Evolutionary conservation across 2,797 vertebrate species (phyloP).

Genomic region (Macropus fuliginosus): DNA sequence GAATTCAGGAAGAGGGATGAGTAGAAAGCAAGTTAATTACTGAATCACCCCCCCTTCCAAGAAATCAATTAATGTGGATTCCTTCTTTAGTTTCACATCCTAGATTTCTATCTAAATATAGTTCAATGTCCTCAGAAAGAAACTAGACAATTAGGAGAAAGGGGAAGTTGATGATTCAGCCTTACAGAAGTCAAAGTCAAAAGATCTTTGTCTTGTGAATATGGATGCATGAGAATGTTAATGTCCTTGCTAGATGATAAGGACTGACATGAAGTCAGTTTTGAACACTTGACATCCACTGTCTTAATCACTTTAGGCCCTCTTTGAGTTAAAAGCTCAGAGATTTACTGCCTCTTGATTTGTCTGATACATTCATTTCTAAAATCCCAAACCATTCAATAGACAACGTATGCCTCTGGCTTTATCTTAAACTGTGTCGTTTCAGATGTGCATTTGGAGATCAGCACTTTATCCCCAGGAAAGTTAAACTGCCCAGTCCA

Average conservation of each 20-base stretch:
- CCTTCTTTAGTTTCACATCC: neutral
- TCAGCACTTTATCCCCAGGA: slow-evolving; percentile 27
- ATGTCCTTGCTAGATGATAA: neutral
- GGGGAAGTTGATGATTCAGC: neutral
- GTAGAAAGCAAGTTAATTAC: neutral
- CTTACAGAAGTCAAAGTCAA: neutral
- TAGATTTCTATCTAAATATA: neutral
- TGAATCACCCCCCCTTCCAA: neutral
- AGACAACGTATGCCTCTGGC: slow-evolving; percentile 76
- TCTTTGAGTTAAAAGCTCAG: neutral
- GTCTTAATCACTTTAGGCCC: neutral
- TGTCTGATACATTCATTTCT: slow-evolving; percentile 76
- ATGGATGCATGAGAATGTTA: neutral
- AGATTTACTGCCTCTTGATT: neutral
- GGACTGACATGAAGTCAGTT: neutral
- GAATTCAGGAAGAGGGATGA: neutral
- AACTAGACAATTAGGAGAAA: neutral
- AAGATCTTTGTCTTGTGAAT: neutral
- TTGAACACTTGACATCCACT: neutral
- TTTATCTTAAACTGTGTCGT: slow-evolving; percentile 67
- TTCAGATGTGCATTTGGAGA: slow-evolving; percentile 59
- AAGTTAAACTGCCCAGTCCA: neutral
- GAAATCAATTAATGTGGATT: neutral
- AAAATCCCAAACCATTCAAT: slow-evolving; percentile 65
- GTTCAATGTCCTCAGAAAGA: neutral